Percentiles rank a stretch among this genome's conserved stretches.
These are phyloP conservation scores for Leuciscus idus DNA, from an alignment of 2,113 vertebrate genomes.

Conservation along the genomic window DNA sequence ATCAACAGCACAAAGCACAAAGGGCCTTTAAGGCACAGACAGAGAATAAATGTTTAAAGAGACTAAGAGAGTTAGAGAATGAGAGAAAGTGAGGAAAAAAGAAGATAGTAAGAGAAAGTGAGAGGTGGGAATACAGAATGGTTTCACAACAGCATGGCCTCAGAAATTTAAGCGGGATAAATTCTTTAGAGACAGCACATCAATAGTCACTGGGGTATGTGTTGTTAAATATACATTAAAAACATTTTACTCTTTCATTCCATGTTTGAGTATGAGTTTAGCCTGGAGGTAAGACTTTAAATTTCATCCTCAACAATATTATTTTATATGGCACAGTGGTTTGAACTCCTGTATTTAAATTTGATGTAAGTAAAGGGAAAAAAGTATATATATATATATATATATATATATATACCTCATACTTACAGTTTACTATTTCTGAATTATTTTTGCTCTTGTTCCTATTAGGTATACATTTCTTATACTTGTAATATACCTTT, in stretches of 20 bases:
- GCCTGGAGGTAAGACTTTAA: constrained; percentile 94
- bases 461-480: too few species aligned
- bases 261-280: constrained; percentile 86
- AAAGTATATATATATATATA: constrained; percentile 14
- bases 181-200: constrained; percentile 90
- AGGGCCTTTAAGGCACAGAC: constrained; percentile 76
- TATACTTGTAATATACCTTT: too few species aligned
- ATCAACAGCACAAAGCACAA: constrained; percentile 77
- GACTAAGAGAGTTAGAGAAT: constrained; percentile 64
- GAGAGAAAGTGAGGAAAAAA: constrained; percentile 59
- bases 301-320: constrained; percentile 84
- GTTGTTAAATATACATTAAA: constrained; percentile 99
- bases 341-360: constrained; percentile 73
- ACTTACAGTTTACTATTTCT: too few species aligned
- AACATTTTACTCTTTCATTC: constrained; percentile 98
- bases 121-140: constrained; percentile 47
- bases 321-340: constrained; percentile 76
- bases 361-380: constrained; percentile 70
- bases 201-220: constrained; percentile 93
- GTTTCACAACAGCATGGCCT: constrained; percentile 71
- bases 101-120: constrained; percentile 5
- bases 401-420: too few species aligned
- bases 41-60: constrained; percentile 91
- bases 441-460: too few species aligned
- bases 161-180: constrained; percentile 73